Evolutionary conservation across 1,140 invertebrate genomes (phyloP).

Genomic region (Polypedilum vanderplanki): DNA sequence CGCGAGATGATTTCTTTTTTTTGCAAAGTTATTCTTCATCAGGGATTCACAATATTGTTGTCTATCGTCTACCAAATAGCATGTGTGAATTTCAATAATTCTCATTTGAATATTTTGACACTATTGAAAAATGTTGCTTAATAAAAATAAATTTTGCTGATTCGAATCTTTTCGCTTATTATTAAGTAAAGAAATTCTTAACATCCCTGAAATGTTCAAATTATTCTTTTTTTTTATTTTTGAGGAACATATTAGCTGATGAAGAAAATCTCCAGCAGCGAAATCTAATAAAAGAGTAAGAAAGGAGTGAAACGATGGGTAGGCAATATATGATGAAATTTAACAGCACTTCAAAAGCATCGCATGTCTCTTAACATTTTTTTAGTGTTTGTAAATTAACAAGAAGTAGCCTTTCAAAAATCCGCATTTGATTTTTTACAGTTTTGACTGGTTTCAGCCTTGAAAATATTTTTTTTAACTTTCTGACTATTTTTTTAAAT

Average conservation of each 20-base stretch:
- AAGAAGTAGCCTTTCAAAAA: too few relatives aligned
- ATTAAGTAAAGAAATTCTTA: neutral
- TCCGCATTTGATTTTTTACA: too few relatives aligned
- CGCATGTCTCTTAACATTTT: neutral
- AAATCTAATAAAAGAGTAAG: constrained; percentile 25
- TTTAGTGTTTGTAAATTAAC: too few relatives aligned
- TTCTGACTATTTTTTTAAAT: too few relatives aligned
- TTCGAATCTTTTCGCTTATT: too few relatives aligned
- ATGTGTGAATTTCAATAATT: neutral
- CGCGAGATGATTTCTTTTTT: neutral
- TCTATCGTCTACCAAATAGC: too few relatives aligned
- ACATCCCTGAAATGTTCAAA: neutral
- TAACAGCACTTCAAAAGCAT: constrained; percentile 25
- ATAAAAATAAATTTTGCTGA: too few relatives aligned
- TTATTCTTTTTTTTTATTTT: too few relatives aligned
- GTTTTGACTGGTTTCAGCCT: too few relatives aligned
- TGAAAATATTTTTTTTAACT: too few relatives aligned
- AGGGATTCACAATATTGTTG: neutral
- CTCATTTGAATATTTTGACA: constrained; percentile 19
- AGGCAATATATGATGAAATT: constrained; percentile 14
- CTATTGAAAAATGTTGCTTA: neutral
- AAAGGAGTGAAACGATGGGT: constrained; percentile 11
- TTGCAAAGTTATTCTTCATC: neutral
- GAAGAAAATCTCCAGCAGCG: constrained; percentile 27
- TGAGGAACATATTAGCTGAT: neutral